Base-by-base conservation (phyloP, 2,797 vertebrate genomes). In the Cirrhinus molitorella region DNA sequence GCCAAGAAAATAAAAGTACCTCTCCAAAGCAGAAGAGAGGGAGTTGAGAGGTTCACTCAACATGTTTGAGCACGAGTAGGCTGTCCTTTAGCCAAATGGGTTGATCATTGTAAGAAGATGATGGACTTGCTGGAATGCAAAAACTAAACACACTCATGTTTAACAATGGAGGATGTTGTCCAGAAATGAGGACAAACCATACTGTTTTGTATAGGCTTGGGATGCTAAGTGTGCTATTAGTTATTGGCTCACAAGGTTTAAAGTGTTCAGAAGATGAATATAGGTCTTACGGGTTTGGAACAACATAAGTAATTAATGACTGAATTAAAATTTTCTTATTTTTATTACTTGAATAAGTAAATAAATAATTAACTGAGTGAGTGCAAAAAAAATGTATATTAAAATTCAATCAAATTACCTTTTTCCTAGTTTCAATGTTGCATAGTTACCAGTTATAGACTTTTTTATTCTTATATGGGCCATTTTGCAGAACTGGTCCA, bases 1-100 rank as follows among this genome's bases (percentile, higher is more conserved):
- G 40, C 21, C 19, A 67, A 68, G 53, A 61, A 83, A 83, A 55
- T 83, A 23, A 68, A 83, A 76, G 63, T 28, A 78, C 37, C 66
- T 71, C 82, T 83, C 71, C 16, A 83, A 75, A 81, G 28, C 23
- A 57, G 9, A 12, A 78, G 43, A 28, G 37, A 75, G 34, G 63
- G n/a, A n/a, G 34, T 23, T 43, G 49, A 83, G 81, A 83, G 73
- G 19, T 61, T 65, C 43, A 23, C 63, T 77, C 34, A 77, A 45
- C 49, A 47, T 77, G 73, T 76, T 77, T 76, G 49, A 83, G 51
- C 63, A 57, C 17, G 49, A 70, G 81, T 31, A 68, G 51, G 3
- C 51, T 37, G 51, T 76, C 13, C 16, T 59, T 85, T 74, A 40
- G 28, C 28, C 47, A 65, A 66, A 82, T 12, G 19, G 31, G 16